Base-by-base conservation (phyloP, 2,888 invertebrate genomes). In the Tuberolachnus salignus region DNA sequence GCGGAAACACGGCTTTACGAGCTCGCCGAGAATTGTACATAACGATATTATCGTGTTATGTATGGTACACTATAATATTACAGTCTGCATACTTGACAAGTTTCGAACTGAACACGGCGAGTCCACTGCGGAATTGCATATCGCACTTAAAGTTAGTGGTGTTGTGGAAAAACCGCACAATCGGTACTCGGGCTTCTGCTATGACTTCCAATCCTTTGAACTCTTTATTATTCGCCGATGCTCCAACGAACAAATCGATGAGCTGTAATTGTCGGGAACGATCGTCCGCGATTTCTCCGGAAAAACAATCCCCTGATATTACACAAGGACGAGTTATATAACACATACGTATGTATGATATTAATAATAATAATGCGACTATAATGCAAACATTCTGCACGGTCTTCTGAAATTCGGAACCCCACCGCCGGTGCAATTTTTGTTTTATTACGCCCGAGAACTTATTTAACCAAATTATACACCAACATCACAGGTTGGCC, bases 81-180 rank as follows among this genome's bases (percentile, higher is more conserved):
- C 34, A n/a, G n/a, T n/a, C 34, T 34, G 34, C 57, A 42, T 61
- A 73, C 73, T 73, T 73, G 23, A 73, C n/a, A 10, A 73, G 73
- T 49, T 61, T 14, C 8, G 61, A 61, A 14, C 49, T 73, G 14
- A 14, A 49, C 51, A 73, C 73, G 14, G 51, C 34, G 14, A 73
- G 19, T 19, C 73, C 73, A 73, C 73, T 73, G 8, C 73, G 49
- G 21, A 73, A 73, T 11, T 23, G n/a, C 26, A 73, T 21, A 61
- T 73, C 73, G 9, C 73, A 73, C 19, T 63, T 63, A 3, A 73
- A 61, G 34, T 73, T 73, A 16, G 49, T 49, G 3, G 71, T 10
- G 14, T 59, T 13, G 4, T 73, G 49, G 34, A 13, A n/a, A 73
- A 73, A 73, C n/a, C 73, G 73, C 6, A 73, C 73, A 4, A 73